Conservation (phyloP, 2,113 vertebrate genomes). For the Stigmatopora nigra region DNA sequence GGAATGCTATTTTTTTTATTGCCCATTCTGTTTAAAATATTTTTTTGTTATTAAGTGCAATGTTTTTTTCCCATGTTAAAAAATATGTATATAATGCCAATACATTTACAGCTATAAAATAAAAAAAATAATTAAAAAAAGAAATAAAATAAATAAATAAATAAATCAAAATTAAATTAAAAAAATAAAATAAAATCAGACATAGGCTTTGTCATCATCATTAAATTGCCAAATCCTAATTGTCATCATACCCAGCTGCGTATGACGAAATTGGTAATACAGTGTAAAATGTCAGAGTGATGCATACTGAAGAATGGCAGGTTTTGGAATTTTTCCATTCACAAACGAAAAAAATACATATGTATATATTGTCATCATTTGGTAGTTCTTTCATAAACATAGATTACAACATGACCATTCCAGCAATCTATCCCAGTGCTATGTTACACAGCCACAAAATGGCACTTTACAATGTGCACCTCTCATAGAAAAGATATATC, state of each 20-base stretch:
- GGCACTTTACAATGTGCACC: conserved; percentile 19
- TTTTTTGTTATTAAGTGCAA: no score
- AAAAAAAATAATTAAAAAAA: no score
- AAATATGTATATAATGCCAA: conserved; percentile 47
- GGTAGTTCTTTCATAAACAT: conserved; percentile 20
- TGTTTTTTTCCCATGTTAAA: no score
- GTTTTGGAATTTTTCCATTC: conserved; percentile 29
- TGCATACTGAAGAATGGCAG: conserved; percentile 39
- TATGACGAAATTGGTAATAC: no score
- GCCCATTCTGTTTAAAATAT: no score
- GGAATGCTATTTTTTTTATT: no score
- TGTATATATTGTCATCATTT: conserved; percentile 21
- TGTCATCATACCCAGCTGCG: no score
- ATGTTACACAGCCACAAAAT: conserved; percentile 23
- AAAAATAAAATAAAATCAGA: no score
- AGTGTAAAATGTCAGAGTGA: conserved; percentile 36
- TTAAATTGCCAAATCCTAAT: no score
- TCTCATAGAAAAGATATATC: conserved; percentile 31
- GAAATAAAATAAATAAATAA: no score
- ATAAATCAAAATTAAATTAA: no score
- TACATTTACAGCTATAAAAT: conserved; percentile 45
- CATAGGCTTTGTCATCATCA: no score
- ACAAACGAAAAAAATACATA: conserved; percentile 19
- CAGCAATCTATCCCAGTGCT: conserved; percentile 17
- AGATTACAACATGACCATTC: conserved; percentile 23